Evolutionary conservation across 1,140 invertebrate genomes (phyloP), one percentile per base, ranked within the genome.

Genomic region (Drosophila lacteicornis): DNA sequence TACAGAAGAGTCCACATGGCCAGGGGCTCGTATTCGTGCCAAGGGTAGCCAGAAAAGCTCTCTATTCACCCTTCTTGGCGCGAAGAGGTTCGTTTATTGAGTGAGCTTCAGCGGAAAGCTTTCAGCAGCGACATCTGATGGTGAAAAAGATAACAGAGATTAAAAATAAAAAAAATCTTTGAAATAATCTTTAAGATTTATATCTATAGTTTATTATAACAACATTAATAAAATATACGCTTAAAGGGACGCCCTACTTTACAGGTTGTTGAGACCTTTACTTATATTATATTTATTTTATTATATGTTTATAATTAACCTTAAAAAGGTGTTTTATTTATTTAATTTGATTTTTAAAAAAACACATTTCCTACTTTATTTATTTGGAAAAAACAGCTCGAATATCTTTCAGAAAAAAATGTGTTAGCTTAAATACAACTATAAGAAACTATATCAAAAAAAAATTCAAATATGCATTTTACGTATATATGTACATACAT

Each of bases 101-200:
- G 51, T 79, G 42, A 79, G 38, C 43, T 47, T 59, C 1, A 7
- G 6, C 6, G 0, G 2, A 4, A 40, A 82, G 60, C 75, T 75
- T 66, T 73, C 5, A 5, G 4, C 3, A 42, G 43, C 67, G 80
- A 75, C 83, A 36, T 68, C 71, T 87, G n/a, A 33, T 25, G 75
- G 3, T 1, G 8, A 33, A 13, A 9, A 6, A 4, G 3, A 4
- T 30, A 30, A 13, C 3, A 27, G 15, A 17, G 2, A 1, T 17
- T 2, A 9, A n/a, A 9, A 19, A 33, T 19, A 15, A 19, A 15
- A 0, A 11, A 40, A 40, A 56, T 25, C 1, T 1, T n/a, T n/a
- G 0, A 2, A 46, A 30, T 19, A 9, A 8, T 17, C 0, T 8
- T 7, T 27, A 4, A 12, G 2, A 3, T 30, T 13, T 12, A 6